Base-by-base conservation (phyloP, 2,113 vertebrate species). In the Anarhynchus alexandrinus region DNA sequence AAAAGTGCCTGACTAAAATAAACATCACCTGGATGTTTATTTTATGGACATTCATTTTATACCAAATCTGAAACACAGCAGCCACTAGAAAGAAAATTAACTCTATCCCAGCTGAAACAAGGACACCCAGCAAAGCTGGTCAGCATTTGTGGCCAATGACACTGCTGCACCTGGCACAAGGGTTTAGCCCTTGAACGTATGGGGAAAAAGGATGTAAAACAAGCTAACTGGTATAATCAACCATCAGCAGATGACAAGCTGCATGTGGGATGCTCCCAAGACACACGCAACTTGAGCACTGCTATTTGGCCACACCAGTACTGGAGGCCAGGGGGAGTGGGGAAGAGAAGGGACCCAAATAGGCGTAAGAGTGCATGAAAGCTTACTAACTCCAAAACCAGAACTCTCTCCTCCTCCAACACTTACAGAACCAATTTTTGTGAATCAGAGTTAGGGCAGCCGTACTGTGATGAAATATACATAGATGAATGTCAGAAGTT, bases 241-340 rank as follows among this genome's bases (percentile, higher is more conserved):
- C 4, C 34, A n/a, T n/a, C n/a, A 79, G 47, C 18, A 88, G 30
- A 69, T 45, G 38, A 36, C 17, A 78, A 73, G 8, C 21, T 82
- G 55, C 32, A 73, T 3, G 25, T 0, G 4, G 32, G 36, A 73
- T 34, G 27, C 45, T 45, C 34, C 51, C 0, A 1, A 88, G 25
- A 1, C n/a, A 54, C 0, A 5, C 19, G 64, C 54, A 36, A 58
- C 6, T 30, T 2, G 1, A 72, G 52, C 43, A 38, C 1, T 32
- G 30, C 23, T 57, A 10, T 10, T 42, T 62, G 36, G 34, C 26
- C 15, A 62, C 27, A 47, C 15, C 52, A 59, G 8, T 8, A 29
- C 3, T 11, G 23, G 21, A 9, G 25, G 10, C 36, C 36, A 74
- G 36, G 30, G 22, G 15, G 3, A 67, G 9, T 2, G 13, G 15